Evolutionary conservation across 2,888 invertebrate genomes (phyloP).

Genomic region (Synergus laeviventris): DNA sequence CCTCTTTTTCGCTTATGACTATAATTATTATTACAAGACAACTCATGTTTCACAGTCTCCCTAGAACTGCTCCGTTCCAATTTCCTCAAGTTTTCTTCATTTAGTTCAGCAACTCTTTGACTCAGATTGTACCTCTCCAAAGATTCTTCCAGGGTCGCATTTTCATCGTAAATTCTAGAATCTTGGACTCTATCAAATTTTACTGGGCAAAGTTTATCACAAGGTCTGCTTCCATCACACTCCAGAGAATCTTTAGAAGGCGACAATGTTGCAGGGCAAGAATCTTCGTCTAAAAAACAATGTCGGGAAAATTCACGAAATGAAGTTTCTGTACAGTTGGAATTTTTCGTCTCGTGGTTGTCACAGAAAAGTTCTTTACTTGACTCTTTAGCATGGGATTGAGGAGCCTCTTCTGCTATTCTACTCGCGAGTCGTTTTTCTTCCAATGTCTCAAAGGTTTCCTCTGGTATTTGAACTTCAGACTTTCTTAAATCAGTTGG

Average conservation of each 20-base stretch:
- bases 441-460: conserved; percentile 49
- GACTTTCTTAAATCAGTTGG: conserved; percentile 41
- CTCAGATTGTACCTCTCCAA: conserved; percentile 69
- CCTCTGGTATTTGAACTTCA: conserved; percentile 43
- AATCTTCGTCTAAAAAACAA: conserved; percentile 56
- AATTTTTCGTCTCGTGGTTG: conserved; percentile 11
- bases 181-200: conserved; percentile 72
- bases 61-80: conserved; percentile 65
- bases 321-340: conserved; percentile 36
- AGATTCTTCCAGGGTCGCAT: conserved; percentile 71
- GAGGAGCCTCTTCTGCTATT: background rate
- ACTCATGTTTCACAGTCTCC: conserved; percentile 64
- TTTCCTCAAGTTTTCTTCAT: conserved; percentile 68
- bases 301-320: conserved; percentile 52
- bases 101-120: conserved; percentile 67
- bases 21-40: conserved; percentile 67
- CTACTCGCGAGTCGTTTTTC: conserved; percentile 41
- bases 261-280: conserved; percentile 65
- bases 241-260: conserved; percentile 70
- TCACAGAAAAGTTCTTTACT: conserved; percentile 27
- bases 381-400: background rate
- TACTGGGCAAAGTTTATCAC: conserved; percentile 68
- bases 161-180: conserved; percentile 71
- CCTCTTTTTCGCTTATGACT: conserved; percentile 67
- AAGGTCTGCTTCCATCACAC: conserved; percentile 65